Percentiles rank a stretch among this genome's conserved stretches.
Conservation (phyloP, 2,888 invertebrate genomes). For the Drosophila neonasuta region DNA sequence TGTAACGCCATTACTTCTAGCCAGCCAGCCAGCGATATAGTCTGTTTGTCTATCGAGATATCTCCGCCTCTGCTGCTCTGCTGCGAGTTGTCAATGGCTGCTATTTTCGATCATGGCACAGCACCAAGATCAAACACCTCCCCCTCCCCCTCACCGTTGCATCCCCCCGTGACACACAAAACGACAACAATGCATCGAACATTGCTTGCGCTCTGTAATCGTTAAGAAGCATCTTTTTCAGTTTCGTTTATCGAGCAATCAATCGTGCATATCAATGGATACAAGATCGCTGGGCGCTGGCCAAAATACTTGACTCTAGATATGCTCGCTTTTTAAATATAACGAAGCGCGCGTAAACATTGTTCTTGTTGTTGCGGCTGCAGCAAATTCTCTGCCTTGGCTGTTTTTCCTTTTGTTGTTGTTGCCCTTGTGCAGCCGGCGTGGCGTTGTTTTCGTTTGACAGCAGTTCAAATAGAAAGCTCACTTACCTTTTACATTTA, state of each 20-base stretch:
- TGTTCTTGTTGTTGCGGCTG: conserved; percentile 8
- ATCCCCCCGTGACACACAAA: conserved; percentile 6
- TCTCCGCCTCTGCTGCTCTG: conserved; percentile 4
- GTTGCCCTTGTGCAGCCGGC: conserved; percentile 42
- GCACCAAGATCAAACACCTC: conserved; percentile 72
- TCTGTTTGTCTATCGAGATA: conserved; percentile 10
- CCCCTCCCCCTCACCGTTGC: conserved; percentile 1
- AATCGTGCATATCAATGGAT: conserved; percentile 47
- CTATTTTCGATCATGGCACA: conserved; percentile 81
- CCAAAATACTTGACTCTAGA: conserved; percentile 32
- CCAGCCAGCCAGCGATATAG: conserved; percentile 13
- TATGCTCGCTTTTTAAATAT: conserved; percentile 32
- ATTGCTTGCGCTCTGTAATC: conserved; percentile 17
- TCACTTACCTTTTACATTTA: conserved; percentile 60
- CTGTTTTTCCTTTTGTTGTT: conserved; percentile 2
- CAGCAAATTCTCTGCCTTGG: background rate
- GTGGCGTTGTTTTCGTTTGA: conserved; percentile 31
- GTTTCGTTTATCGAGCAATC: conserved; percentile 47
- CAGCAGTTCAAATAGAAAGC: background rate
- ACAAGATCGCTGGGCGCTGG: conserved; percentile 61
- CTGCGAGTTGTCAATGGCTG: conserved; percentile 67
- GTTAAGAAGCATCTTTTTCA: conserved; percentile 16
- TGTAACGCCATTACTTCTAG: conserved; percentile 41
- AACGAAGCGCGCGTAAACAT: conserved; percentile 46
- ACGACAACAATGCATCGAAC: conserved; percentile 21